phyloP scores from a whole-genome alignment of 2,797 vertebrate genomes.

The Gymnopithys bicolor region DNA sequence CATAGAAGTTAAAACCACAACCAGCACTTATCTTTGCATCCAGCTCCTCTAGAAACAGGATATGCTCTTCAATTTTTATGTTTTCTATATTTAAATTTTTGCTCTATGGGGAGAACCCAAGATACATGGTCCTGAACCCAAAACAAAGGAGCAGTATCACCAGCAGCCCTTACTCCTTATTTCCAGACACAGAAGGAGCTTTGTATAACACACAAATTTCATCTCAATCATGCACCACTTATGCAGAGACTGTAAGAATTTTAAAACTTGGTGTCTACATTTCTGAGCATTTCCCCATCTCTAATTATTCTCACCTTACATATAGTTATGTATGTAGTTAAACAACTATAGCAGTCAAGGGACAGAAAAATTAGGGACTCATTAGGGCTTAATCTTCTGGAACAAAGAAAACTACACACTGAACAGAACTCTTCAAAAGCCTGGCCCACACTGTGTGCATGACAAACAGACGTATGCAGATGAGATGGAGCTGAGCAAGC shows the following conservation, averaged over 20 bases:
- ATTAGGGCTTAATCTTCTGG: background rate
- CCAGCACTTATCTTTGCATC: background rate
- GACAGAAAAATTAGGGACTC: background rate
- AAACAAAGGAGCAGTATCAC: background rate
- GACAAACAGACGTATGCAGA: background rate
- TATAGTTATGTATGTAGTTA: background rate
- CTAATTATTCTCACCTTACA: background rate
- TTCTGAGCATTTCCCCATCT: background rate
- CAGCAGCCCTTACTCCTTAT: background rate
- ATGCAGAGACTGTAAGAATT: background rate
- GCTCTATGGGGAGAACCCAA: background rate
- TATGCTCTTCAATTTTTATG: background rate
- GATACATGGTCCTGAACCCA: background rate
- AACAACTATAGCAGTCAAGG: background rate
- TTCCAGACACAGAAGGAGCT: background rate
- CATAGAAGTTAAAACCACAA: background rate
- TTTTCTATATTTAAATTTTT: background rate
- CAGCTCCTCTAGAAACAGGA: background rate
- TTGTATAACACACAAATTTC: background rate
- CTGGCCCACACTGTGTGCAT: rapidly evolving
- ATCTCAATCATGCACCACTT: background rate
- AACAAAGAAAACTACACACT: background rate
- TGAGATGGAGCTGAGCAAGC: background rate
- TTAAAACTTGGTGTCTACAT: background rate
- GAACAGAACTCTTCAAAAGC: background rate